Evolutionary conservation across 2,888 invertebrate genomes (phyloP).

Genomic region (Synanthedon formicaeformis): DNA sequence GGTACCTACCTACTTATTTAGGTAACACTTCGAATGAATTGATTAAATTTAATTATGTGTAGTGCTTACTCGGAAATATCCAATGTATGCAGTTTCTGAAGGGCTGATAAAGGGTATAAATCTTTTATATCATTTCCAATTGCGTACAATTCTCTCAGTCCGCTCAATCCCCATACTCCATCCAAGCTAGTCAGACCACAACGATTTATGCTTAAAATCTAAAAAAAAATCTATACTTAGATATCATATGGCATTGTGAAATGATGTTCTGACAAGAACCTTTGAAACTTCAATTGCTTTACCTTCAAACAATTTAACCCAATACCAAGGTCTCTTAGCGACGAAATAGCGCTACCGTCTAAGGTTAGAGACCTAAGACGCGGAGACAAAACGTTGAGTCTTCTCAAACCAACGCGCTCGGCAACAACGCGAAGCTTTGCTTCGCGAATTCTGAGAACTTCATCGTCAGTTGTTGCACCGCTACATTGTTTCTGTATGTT

Average conservation of each 20-base stretch:
- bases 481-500: constrained; percentile 50
- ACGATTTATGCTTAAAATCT: constrained; percentile 69
- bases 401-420: constrained; percentile 73
- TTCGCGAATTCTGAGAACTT: constrained; percentile 60
- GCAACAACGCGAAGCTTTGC: constrained; percentile 75
- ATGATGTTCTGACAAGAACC: neutral
- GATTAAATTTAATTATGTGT: no score
- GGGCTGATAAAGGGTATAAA: constrained; percentile 71
- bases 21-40: no score
- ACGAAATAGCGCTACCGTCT: constrained; percentile 76
- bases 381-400: constrained; percentile 73
- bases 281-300: constrained; percentile 1
- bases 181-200: constrained; percentile 76
- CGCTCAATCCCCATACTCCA: constrained; percentile 74
- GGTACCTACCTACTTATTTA: no score
- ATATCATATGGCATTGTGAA: neutral
- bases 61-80: constrained; percentile 55
- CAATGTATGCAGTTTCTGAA: constrained; percentile 67
- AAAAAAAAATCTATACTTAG: constrained; percentile 1
- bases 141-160: constrained; percentile 73
- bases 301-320: constrained; percentile 72
- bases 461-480: constrained; percentile 51
- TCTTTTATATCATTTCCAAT: constrained; percentile 74
- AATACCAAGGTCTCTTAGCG: constrained; percentile 77
- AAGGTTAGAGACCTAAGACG: constrained; percentile 71